These are phyloP conservation scores for Linurgus olivaceus DNA, from an alignment of 2,797 vertebrate species.

Conservation along the genomic window DNA sequence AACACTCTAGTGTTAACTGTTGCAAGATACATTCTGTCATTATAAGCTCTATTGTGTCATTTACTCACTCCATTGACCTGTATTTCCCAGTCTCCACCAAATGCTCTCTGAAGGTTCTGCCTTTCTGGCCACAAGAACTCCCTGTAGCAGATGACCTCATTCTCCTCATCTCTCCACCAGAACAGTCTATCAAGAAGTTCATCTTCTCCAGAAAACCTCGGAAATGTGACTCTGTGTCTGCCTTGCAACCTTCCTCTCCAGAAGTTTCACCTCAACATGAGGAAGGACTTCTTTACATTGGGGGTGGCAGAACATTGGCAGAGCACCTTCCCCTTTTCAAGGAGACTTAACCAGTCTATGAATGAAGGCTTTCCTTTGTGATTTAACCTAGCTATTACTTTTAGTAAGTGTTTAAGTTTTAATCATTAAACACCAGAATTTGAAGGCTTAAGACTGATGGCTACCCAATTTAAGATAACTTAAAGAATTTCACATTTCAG, in stretches of 20 bases:
- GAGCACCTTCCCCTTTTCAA: background rate
- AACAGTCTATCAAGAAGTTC: background rate
- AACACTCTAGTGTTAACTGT: background rate
- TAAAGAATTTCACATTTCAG: background rate
- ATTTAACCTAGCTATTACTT: background rate
- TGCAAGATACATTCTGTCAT: background rate
- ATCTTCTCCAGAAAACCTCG: background rate
- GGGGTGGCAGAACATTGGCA: no score
- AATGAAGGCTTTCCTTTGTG: background rate
- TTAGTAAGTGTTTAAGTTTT: background rate
- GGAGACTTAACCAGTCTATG: background rate
- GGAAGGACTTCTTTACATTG: no score
- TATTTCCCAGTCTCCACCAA: background rate
- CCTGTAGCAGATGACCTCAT: background rate
- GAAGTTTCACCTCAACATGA: no score
- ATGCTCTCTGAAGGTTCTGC: background rate
- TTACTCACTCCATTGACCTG: background rate
- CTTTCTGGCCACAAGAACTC: background rate
- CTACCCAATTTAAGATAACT: background rate
- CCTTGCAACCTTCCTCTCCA: background rate
- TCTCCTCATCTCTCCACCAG: background rate
- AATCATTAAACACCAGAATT: background rate
- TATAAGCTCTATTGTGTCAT: background rate
- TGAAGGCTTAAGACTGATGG: background rate
- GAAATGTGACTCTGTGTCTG: background rate